Base-by-base conservation (phyloP, 2,113 vertebrate species). In the Mugil cephalus region DNA sequence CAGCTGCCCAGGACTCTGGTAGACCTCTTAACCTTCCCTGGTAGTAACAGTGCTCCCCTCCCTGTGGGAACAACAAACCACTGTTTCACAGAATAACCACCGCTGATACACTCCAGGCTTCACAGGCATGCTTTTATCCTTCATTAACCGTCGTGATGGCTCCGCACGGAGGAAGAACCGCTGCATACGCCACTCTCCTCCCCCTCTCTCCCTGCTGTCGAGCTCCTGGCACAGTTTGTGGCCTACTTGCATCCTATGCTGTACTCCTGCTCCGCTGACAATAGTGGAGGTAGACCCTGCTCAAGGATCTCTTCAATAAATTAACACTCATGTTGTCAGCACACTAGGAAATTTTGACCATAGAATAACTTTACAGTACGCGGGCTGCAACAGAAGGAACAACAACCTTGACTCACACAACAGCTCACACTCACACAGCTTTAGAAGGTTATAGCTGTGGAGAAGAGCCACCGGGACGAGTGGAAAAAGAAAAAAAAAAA, bases 41-140 rank as follows among this genome's bases (percentile, higher is more conserved):
- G 93, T 99, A 99, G 91, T 98, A 98, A 91, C 97, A 99, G 92
- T 98, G 96, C 83, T 98, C 97, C 8, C 95, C 94, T 74, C 94
- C 95, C 97, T 98, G 93, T 34, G 60, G 65, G 68, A 36, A 75
- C 69, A 82, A 62, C 15, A 10, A 53, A 56, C 12, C 59, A 8
- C 13, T 18, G 45, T 54, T 61, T 80, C 63, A 70, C 42, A n/a
- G 35, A 24, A 62, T 34, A 54, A 12, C 74, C 52, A 34, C 60
- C 5, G 1, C 47, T 56, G 63, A 79, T 52, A 64, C 40, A 65
- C 45, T 48, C 59, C 10, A 24, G 62, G 67, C 43, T 72, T 69
- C 8, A 64, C 10, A 39, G 9, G 45, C 14, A 10, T n/a, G 30
- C 34, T 62, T 54, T 60, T 24, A 59, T 19, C 62, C 43, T 56